Evolutionary conservation across 2,888 invertebrate species (phyloP).

Genomic region (Gari tellinella): DNA sequence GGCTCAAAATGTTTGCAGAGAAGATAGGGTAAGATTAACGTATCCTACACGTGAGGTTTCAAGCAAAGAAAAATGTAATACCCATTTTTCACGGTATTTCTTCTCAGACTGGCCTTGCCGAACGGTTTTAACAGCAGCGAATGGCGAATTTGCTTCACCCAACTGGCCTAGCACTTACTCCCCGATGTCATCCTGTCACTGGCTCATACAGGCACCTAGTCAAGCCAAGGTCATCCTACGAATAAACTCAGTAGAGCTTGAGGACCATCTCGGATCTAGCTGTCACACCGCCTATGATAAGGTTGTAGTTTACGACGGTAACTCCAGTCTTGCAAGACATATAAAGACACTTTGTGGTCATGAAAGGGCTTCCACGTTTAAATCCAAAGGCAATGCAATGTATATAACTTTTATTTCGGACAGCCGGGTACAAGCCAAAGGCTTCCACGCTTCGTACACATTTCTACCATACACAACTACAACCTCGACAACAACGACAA

Average conservation of each 20-base stretch:
- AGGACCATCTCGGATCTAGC: slow-evolving; percentile 73
- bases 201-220: slow-evolving; percentile 75
- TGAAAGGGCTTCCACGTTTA: slow-evolving; percentile 55
- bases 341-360: slow-evolving; percentile 67
- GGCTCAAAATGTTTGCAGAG: too few relatives aligned
- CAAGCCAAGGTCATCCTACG: slow-evolving; percentile 68
- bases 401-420: slow-evolving; percentile 76
- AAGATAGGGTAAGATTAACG: too few relatives aligned
- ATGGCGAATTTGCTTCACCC: slow-evolving; percentile 80
- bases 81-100: too few relatives aligned
- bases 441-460: slow-evolving; percentile 79
- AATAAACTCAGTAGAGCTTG: slow-evolving; percentile 76
- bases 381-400: slow-evolving; percentile 68
- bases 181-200: slow-evolving; percentile 71
- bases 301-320: slow-evolving; percentile 69
- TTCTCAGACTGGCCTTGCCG: slow-evolving; percentile 81
- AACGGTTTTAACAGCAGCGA: slow-evolving; percentile 66
- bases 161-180: slow-evolving; percentile 79
- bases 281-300: slow-evolving; percentile 73
- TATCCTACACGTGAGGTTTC: too few relatives aligned
- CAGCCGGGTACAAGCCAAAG: slow-evolving; percentile 73
- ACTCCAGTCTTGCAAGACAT: slow-evolving; percentile 42
- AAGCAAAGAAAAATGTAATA: too few relatives aligned
- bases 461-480: slow-evolving; percentile 59
- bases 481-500: slow-evolving; percentile 30